Evolutionary conservation across 2,888 invertebrate species (phyloP).

Genomic region (Siphlonurus alternatus): DNA sequence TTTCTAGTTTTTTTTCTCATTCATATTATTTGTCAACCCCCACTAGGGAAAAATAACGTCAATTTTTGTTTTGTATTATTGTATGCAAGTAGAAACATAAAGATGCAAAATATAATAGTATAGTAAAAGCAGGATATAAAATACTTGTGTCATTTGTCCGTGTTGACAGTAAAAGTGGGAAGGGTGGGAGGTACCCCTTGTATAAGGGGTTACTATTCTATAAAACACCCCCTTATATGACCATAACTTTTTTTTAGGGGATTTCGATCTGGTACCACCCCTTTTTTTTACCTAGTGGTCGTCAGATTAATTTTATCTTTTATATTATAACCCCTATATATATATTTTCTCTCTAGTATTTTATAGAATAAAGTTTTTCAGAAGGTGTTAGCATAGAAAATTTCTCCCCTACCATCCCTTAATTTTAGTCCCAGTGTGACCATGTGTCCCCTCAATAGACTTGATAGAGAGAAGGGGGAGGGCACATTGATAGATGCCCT

Average conservation of each 20-base stretch:
- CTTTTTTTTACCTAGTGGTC: background rate
- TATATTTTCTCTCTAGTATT: background rate
- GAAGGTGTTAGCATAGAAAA: conserved; percentile 2
- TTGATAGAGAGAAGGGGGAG: background rate
- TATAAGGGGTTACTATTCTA: background rate
- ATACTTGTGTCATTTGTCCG: background rate
- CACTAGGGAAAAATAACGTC: background rate
- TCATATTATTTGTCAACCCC: background rate
- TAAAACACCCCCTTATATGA: background rate
- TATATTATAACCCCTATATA: background rate
- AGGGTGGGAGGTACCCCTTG: background rate
- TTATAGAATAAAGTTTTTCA: background rate
- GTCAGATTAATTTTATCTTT: conserved; percentile 2
- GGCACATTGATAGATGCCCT: background rate
- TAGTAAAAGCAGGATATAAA: no score
- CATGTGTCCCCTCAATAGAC: background rate
- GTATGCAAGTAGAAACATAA: background rate
- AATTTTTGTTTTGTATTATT: background rate
- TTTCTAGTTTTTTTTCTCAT: background rate
- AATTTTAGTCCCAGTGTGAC: background rate
- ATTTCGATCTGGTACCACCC: background rate
- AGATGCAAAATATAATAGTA: background rate
- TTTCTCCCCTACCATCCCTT: background rate
- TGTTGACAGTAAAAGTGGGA: background rate
- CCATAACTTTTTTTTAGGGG: background rate